Conservation (phyloP, 2,888 invertebrate genomes). For the Cordylochernes scorpioides region DNA sequence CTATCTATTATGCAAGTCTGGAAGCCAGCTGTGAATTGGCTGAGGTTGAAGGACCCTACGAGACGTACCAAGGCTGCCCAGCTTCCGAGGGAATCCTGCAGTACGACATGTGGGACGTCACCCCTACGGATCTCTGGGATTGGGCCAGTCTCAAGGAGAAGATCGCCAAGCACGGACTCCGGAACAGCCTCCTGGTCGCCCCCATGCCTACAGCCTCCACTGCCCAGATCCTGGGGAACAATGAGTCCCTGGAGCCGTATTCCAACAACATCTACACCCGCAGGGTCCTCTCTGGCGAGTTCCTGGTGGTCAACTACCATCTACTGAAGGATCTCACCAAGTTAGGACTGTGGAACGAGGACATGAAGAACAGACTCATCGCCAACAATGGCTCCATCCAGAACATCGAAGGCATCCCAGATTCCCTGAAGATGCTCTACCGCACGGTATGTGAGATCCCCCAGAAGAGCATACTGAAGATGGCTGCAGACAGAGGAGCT, state of each 20-base stretch:
- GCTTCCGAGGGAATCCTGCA: slow-evolving; percentile 83
- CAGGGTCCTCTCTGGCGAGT: slow-evolving; percentile 80
- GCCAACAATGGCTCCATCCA: slow-evolving; percentile 63
- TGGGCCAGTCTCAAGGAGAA: slow-evolving; percentile 55
- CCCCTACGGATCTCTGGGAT: slow-evolving; percentile 58
- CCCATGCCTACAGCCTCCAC: slow-evolving; percentile 99
- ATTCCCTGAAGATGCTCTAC: slow-evolving; percentile 55
- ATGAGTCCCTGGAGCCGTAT: slow-evolving; percentile 92
- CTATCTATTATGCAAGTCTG: slow-evolving; percentile 82
- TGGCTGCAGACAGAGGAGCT: slow-evolving; percentile 92
- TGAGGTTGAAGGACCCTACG: slow-evolving; percentile 51
- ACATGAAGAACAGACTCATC: slow-evolving; percentile 80
- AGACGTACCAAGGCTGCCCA: slow-evolving; percentile 70
- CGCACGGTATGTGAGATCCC: slow-evolving; percentile 95
- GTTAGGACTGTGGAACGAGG: slow-evolving; percentile 66
- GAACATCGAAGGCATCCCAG: slow-evolving; percentile 54
- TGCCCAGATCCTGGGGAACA: slow-evolving; percentile 94
- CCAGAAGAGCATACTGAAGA: slow-evolving; percentile 66
- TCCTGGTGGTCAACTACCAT: slow-evolving; percentile 78
- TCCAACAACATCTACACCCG: slow-evolving; percentile 88
- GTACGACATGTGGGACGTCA: slow-evolving; percentile 88
- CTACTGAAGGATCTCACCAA: slow-evolving; percentile 74
- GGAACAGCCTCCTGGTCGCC: slow-evolving; percentile 75
- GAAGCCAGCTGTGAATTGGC: slow-evolving; percentile 88
- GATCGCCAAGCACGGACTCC: slow-evolving; percentile 59